phyloP scores from a whole-genome alignment of 1,140 invertebrate genomes.

The Riptortus pedestris region DNA sequence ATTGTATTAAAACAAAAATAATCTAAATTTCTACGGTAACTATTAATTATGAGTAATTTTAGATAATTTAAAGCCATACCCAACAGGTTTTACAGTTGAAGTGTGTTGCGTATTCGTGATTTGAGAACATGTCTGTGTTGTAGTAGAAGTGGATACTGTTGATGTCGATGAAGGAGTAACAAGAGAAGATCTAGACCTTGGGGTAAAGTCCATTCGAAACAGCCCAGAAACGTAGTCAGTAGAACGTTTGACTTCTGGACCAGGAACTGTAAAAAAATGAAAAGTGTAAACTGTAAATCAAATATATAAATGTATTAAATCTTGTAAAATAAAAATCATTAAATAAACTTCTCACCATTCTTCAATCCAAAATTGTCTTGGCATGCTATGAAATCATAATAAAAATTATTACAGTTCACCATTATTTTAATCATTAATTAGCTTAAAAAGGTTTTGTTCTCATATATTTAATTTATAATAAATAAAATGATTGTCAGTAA shows the following conservation, averaged over 20 bases:
- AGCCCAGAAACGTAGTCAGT: constrained; percentile 69
- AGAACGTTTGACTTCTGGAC: constrained; percentile 59
- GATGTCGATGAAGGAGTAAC: neutral
- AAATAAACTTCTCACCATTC: neutral
- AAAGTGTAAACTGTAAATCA: neutral
- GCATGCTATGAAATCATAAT: too few species aligned
- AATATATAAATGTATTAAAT: neutral
- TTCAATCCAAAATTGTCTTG: too few species aligned
- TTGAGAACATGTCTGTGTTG: neutral
- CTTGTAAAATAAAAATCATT: constrained; percentile 29
- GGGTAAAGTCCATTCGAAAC: constrained; percentile 56
- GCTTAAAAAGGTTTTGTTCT: too few species aligned
- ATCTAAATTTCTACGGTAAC: too few species aligned
- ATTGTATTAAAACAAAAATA: too few species aligned
- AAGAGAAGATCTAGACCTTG: constrained; percentile 40
- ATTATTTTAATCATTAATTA: too few species aligned
- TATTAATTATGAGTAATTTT: too few species aligned
- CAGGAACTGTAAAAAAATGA: constrained; percentile 45
- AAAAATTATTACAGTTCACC: too few species aligned
- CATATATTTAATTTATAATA: too few species aligned
- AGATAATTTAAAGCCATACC: too few species aligned
- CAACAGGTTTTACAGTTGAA: neutral
- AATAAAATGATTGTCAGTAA: too few species aligned
- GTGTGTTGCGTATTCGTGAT: neutral
- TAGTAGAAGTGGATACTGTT: neutral